Base-by-base conservation (phyloP, 1,140 invertebrate genomes). In the Heliothis virescens region DNA sequence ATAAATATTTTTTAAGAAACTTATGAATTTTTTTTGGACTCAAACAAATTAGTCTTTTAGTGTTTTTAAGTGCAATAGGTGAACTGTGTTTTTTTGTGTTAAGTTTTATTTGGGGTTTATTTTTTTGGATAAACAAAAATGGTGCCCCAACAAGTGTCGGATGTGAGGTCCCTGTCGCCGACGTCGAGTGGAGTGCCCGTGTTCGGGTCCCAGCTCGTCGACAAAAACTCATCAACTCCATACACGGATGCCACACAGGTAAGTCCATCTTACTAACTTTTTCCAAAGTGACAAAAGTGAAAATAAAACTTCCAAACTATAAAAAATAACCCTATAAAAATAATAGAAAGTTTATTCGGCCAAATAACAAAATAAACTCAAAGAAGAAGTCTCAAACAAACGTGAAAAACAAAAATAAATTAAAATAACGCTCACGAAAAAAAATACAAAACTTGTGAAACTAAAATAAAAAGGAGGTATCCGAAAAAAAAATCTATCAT, bases 191-290 rank as follows among this genome's bases (percentile, higher is more conserved):
- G 93, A 92, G 89, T 95, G 87, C 90, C 95, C 86, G 85, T 98
- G 82, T 98, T 98, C 94, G 98, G 98, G 84, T 98, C 98, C 55
- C 96, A 98, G 90, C 95, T 97, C 79, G 97, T 99, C 87, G 97
- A 98, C 95, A 97, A 98, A 95, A 97, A 98, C 94, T 99, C 98
- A 13, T 95, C 96, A 41, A 99, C 98, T 60, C 98, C 98, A 16
- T 99, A 99, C 95, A 98, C 98, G 80, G 98, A 99, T 96, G 98
- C 98, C 55, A 99, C 98, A 82, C 98, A 99, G 97, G 98, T 98
- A 96, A 96, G 96, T 94, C 77, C 62, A 77, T 15, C 55, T 29
- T 50, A 60, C 47, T 50, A 55, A 47, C 41, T 74, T 59, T 60
- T 74, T 74, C n/a, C n/a, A 29, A 74, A 74, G 74, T 76, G 74